Evolutionary conservation across 2,113 vertebrate species (phyloP).

Genomic region (Aythya baeri): DNA sequence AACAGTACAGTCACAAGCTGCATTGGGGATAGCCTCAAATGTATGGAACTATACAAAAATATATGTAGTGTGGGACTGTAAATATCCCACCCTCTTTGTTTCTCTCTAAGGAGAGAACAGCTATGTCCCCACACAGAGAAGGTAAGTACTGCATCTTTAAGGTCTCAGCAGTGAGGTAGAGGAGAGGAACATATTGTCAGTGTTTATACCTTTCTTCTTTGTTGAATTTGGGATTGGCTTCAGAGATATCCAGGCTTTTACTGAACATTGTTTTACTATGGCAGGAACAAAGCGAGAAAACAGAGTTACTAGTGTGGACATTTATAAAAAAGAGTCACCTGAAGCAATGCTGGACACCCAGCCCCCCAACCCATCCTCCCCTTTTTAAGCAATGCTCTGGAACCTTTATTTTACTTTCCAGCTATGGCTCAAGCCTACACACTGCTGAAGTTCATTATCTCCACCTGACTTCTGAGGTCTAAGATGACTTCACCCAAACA

Average conservation of each 20-base stretch:
- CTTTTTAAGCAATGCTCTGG: conserved; percentile 23
- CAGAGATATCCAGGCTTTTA: conserved; percentile 99
- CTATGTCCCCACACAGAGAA: conserved; percentile 36
- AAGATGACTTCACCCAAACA: conserved; percentile 5
- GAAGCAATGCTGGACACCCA: conserved; percentile 64
- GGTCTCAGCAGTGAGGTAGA: conserved; percentile 76
- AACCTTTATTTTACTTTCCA: conserved; percentile 20
- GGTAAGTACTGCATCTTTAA: conserved; percentile 86
- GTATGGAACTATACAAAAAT: conserved; percentile 16
- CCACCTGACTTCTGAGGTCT: background rate
- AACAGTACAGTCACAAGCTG: conserved; percentile 6
- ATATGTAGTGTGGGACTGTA: background rate
- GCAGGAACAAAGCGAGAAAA: conserved; percentile 91
- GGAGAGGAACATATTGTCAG: conserved; percentile 75
- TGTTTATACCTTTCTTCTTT: conserved; percentile 96
- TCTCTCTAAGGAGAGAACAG: conserved; percentile 30
- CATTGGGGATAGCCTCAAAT: background rate
- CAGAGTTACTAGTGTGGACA: conserved; percentile 79
- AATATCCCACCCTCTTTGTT: conserved; percentile 9
- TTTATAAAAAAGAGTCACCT: conserved; percentile 74
- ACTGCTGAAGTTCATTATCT: background rate
- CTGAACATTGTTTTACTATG: conserved; percentile 98
- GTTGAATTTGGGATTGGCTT: conserved; percentile 93
- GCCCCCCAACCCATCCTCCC: conserved; percentile 60
- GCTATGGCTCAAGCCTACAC: background rate